Evolutionary conservation across 2,888 invertebrate species (phyloP), one percentile per base, ranked within the genome.

Genomic region (Mylabris sibirica): DNA sequence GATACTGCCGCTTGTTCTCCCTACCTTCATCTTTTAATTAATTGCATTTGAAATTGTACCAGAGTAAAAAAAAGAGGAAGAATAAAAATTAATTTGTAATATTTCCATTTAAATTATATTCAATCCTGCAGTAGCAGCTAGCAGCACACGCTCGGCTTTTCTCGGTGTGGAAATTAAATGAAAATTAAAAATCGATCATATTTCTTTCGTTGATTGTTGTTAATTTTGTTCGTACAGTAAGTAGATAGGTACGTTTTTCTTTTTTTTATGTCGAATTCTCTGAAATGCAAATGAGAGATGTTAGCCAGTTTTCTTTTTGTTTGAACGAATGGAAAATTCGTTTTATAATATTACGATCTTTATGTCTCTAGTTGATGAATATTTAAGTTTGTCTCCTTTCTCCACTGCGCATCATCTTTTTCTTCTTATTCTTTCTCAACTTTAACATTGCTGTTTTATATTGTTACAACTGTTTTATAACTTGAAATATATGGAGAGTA

Each of bases 271-370:
- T 20, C 38, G 20, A 20, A 30, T 30, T 74, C 79, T 79, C 72
- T 76, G 78, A 78, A 77, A 81, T 80, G 79, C 71, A 81, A 80
- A 81, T 81, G 78, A 76, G 78, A 76, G 76, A 76, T 71, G 72
- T 71, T 71, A 78, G 74, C 75, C 74, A 73, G 64, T 70, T 72
- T 77, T 76, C 76, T 80, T 80, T 81, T 79, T 80, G 81, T 82
- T 81, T 81, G 80, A 80, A 80, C 80, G 81, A 80, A 82, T 82
- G 82, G 80, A 82, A 83, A 83, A 83, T 82, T 82, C 82, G 81
- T 83, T 83, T 83, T 83, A 82, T 78, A 78, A 81, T 82, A 83
- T 83, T 83, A 83, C 79, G 80, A 82, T 82, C 83, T 82, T 84
- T 82, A 82, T 82, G 83, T 83, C 83, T 83, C 83, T 82, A 79